Evolutionary conservation across 2,797 vertebrate genomes (phyloP), one percentile per base, ranked within the genome.

Genomic region (Orientallactaga sibirica): DNA sequence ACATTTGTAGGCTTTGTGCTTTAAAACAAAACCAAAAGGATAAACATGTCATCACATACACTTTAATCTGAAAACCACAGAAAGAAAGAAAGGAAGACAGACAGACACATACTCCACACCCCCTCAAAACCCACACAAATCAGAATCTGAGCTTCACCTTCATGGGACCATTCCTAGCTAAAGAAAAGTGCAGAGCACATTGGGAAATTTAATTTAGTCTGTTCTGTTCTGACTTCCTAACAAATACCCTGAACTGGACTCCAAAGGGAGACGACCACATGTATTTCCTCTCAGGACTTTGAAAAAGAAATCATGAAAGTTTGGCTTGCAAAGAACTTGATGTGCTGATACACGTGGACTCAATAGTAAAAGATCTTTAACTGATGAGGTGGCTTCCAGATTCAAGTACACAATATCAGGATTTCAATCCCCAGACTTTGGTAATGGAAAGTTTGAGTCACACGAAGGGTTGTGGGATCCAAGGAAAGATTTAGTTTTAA

Each of bases 181-280:
- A 75, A 88, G 96, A 96, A 97, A 97, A 76, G 97, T 97, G 97
- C 96, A 97, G 91, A 97, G 95, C 97, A 97, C 96, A 97, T 81
- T 90, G 92, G 92, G 97, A 98, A 97, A n/a, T n/a, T 96, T 94
- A 95, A 97, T 97, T 95, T 97, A 97, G 96, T 96, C 96, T 96
- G 97, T 96, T 97, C 94, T 97, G 96, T 96, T 97, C 94, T 97
- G 96, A 97, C 96, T 98, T 97, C 97, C 96, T 95, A 96, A 97
- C 96, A 97, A 97, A 97, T 94, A 97, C 97, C 93, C 97, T 93
- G 96, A 88, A 76, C 95, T 94, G 95, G 92, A 84, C 90, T 94
- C 41, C 55, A 58, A 90, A 86, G 88, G 87, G 94, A 58, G 73
- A 88, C 64, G 64, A 89, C 86, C 95, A 94, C 88, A 83, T 93